Percentiles rank a stretch among this genome's conserved stretches.
phyloP scores from a whole-genome alignment of 35 echinoderm and acorn worm genomes.

The Holothuria glaberrima region DNA sequence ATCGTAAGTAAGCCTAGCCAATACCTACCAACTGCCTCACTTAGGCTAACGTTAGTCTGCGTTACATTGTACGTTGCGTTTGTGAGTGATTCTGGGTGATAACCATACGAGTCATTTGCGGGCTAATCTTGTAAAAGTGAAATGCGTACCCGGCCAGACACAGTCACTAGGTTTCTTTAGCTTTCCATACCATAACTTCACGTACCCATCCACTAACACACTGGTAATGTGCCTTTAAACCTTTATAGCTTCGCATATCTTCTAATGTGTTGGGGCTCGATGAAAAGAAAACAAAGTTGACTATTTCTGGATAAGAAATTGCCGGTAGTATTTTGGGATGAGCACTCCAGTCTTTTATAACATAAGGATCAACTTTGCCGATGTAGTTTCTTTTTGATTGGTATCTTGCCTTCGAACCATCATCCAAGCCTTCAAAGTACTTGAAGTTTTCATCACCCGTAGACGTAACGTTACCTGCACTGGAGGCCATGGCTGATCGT shows the following conservation, averaged over 20 bases:
- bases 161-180: conserved; percentile 6
- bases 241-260: conserved; percentile 37
- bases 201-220: conserved; percentile 56
- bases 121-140: too few relatives aligned
- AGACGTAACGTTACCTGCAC: too few relatives aligned
- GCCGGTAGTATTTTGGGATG: conserved; percentile 8
- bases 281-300: conserved; percentile 25
- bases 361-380: neutral
- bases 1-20: too few relatives aligned
- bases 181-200: neutral
- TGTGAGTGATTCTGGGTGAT: too few relatives aligned
- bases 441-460: neutral
- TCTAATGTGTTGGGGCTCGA: conserved; percentile 43
- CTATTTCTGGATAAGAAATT: conserved; percentile 35
- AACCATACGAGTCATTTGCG: too few relatives aligned
- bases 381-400: neutral
- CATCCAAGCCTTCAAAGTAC: neutral
- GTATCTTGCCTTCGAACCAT: neutral
- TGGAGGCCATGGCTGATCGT: too few relatives aligned
- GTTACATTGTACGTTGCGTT: too few relatives aligned
- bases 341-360: neutral
- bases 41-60: too few relatives aligned
- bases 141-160: neutral
- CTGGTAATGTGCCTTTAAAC: conserved; percentile 47
- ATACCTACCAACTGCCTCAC: too few relatives aligned